A percentile compares a stretch with the other conserved stretches of the same genome.
These are phyloP conservation scores for Romanogobio albipinnatus DNA, from an alignment of 2,113 vertebrate species.

Conservation along the genomic window DNA sequence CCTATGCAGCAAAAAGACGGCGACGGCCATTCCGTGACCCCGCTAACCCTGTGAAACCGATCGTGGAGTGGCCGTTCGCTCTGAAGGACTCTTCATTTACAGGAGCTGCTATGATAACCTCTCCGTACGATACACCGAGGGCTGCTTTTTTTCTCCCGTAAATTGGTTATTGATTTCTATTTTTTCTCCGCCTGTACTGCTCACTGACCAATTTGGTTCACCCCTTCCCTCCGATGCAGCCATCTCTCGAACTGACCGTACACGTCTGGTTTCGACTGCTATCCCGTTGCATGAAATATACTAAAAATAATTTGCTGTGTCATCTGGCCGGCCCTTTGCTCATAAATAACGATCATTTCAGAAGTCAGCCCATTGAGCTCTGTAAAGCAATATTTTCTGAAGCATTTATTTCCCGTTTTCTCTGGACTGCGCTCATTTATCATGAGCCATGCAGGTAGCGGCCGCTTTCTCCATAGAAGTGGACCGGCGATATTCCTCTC, in stretches of 20 bases:
- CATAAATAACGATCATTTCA: constrained; percentile 69
- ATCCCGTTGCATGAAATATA: constrained; percentile 74
- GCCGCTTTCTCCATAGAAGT: constrained; percentile 6
- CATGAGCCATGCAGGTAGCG: constrained; percentile 57
- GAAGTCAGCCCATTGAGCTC: constrained; percentile 64
- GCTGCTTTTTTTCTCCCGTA: constrained; percentile 66
- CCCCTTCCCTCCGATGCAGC: neutral
- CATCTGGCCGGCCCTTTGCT: constrained; percentile 55
- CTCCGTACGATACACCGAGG: constrained; percentile 50
- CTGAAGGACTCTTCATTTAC: constrained; percentile 45
- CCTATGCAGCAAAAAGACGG: constrained; percentile 18
- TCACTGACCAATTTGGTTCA: constrained; percentile 40
- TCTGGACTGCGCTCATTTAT: constrained; percentile 64
- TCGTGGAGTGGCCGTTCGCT: constrained; percentile 5
- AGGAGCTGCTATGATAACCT: constrained; percentile 64
- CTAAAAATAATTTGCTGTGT: constrained; percentile 66
- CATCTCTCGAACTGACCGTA: constrained; percentile 43
- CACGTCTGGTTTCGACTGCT: constrained; percentile 33
- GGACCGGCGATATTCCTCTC: neutral
- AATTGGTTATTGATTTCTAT: constrained; percentile 79
- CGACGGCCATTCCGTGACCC: neutral
- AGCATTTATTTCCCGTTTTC: constrained; percentile 63
- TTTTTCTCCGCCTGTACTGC: constrained; percentile 64
- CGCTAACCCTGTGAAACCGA: constrained; percentile 36
- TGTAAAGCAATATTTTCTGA: constrained; percentile 67